Base-by-base conservation (phyloP, 2,113 vertebrate genomes). In the Pterocles burchelli region DNA sequence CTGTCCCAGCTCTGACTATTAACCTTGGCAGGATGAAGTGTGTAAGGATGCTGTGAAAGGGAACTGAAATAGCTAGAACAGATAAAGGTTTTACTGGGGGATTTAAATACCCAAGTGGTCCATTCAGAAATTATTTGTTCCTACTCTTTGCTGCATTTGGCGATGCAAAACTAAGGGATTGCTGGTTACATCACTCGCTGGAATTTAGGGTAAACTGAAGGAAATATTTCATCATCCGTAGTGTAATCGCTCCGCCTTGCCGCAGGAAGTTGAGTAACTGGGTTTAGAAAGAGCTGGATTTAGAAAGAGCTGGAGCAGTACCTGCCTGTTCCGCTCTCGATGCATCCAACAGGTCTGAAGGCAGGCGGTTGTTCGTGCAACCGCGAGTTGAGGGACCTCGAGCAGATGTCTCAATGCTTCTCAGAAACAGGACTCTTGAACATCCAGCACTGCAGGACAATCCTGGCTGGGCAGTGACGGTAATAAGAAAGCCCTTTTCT, bases 181-280 rank as follows among this genome's bases (percentile, higher is more conserved):
- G 41, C 29, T 84, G 41, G 66, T 95, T 95, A 94, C 80, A 93
- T 75, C 76, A 43, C 73, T 78, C 45, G 0, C 54, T 97, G 93
- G 83, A 81, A 93, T 95, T 93, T 75, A 87, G 92, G 70, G 93
- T 96, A 96, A 96, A 96, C 93, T 82, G 89, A 96, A 96, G 96
- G 96, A 97, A 95, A 93, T 65, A 66, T 97, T 96, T 93, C 93
- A 73, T 90, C 88, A 96, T 89, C 46, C 38, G 61, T 58, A 94
- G 73, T 89, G 94, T 84, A 81, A 94, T 59, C 29, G 4, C 80
- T 90, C 76, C 72, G 80, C 77, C 73, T 83, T 96, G 85, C 90
- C 4, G 7, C 70, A 95, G 96, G 96, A 97, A 96, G 83, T 97
- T 97, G 95, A 92, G 95, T 90, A 96, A 96, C 41, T 17, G 31